phyloP scores from a whole-genome alignment of 1,140 invertebrate genomes.

The Monochamus saltuarius region DNA sequence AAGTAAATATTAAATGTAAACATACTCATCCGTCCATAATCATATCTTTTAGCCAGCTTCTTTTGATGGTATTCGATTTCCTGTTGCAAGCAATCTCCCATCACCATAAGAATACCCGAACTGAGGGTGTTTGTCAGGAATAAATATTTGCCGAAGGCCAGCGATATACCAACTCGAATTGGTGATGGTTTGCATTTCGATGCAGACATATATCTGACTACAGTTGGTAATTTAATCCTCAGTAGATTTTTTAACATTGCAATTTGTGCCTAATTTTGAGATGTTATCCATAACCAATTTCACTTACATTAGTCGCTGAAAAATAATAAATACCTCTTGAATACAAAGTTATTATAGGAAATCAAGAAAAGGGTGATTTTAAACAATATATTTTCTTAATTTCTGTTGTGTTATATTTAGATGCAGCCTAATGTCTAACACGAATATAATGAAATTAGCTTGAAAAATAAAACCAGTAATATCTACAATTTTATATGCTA shows the following conservation, averaged over 20 bases:
- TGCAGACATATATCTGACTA: neutral
- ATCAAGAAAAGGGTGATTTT: too few species aligned
- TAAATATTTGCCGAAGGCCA: slow-evolving; percentile 65
- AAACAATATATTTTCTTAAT: too few species aligned
- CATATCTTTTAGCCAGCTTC: slow-evolving; percentile 53
- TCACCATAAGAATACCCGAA: slow-evolving; percentile 66
- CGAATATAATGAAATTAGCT: too few species aligned
- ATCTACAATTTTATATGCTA: too few species aligned
- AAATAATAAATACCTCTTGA: too few species aligned
- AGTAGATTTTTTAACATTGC: slow-evolving; percentile 3
- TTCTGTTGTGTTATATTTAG: too few species aligned
- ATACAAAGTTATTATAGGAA: too few species aligned
- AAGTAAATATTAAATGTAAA: neutral
- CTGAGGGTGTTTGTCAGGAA: slow-evolving; percentile 67
- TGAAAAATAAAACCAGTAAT: too few species aligned
- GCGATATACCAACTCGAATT: slow-evolving; percentile 17
- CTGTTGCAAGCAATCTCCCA: slow-evolving; percentile 68
- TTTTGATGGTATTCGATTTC: slow-evolving; percentile 61
- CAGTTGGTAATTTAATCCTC: neutral
- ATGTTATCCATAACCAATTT: neutral
- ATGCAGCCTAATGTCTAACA: too few species aligned
- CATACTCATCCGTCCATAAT: slow-evolving; percentile 57
- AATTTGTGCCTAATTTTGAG: neutral
- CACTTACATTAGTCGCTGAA: too few species aligned
- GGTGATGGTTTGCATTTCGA: slow-evolving; percentile 5